A percentile compares a stretch with the other conserved stretches of the same genome.
phyloP scores from a whole-genome alignment of 2,888 invertebrate genomes.

The Drosophila peninsularis region DNA sequence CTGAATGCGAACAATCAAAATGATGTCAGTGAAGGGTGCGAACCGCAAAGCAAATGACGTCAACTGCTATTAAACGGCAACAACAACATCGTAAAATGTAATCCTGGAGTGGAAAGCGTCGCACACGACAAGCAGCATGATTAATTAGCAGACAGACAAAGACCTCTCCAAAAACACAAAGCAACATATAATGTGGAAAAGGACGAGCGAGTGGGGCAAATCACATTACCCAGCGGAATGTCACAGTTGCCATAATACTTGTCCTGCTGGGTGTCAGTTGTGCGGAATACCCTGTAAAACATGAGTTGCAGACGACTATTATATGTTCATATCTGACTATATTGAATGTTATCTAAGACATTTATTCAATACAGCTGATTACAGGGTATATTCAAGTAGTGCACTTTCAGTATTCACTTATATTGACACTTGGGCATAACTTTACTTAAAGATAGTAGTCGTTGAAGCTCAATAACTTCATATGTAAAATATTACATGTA shows the following conservation, averaged over 20 bases:
- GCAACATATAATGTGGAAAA: neutral
- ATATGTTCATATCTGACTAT: too few species aligned
- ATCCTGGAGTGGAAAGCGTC: slow-evolving; percentile 61
- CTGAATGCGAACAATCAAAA: slow-evolving; percentile 30
- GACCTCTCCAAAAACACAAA: slow-evolving; percentile 29
- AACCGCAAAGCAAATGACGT: slow-evolving; percentile 42
- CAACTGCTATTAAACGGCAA: slow-evolving; percentile 38
- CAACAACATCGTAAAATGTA: slow-evolving; percentile 40
- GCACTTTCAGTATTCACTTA: neutral
- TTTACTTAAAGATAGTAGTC: neutral
- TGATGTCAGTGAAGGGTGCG: slow-evolving; percentile 51
- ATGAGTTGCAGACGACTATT: too few species aligned
- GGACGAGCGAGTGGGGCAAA: slow-evolving; percentile 29
- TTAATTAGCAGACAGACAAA: slow-evolving; percentile 63
- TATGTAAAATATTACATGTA: neutral
- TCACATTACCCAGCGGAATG: slow-evolving; percentile 39
- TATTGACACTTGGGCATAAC: neutral
- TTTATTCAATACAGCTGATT: neutral
- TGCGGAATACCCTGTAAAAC: slow-evolving; percentile 28
- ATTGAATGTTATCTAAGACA: too few species aligned
- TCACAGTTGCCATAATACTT: slow-evolving; percentile 18
- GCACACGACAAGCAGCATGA: slow-evolving; percentile 61
- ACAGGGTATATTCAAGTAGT: neutral
- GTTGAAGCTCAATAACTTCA: neutral
- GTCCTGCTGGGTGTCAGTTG: neutral